A percentile compares a stretch with the other conserved stretches of the same genome.
Conservation (phyloP, 1,140 invertebrate genomes). For the Atta texana region DNA sequence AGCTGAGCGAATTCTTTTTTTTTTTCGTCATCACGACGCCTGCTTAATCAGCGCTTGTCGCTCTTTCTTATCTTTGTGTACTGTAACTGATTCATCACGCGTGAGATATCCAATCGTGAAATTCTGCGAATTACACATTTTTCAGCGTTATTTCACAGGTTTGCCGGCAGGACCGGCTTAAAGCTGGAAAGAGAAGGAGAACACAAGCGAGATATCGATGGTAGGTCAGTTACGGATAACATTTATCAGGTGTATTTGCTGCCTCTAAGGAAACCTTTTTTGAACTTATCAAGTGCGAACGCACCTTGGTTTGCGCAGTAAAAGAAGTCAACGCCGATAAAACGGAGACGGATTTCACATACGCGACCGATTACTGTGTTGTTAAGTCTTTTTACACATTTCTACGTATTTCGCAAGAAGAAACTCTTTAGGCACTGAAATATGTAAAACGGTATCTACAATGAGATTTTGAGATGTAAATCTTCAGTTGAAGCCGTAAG, state of each 20-base stretch:
- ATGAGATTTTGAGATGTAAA: too few species aligned
- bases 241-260: conserved; percentile 29
- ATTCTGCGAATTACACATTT: conserved; percentile 30
- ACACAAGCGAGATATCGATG: conserved; percentile 20
- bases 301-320: conserved; percentile 38
- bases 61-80: conserved; percentile 43
- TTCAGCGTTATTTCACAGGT: neutral
- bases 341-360: conserved; percentile 2
- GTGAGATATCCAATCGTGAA: conserved; percentile 16
- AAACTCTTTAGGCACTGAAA: neutral
- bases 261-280: neutral
- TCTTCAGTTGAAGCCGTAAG: too few species aligned
- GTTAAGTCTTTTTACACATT: neutral
- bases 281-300: conserved; percentile 21
- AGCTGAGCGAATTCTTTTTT: conserved; percentile 25
- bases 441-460: neutral
- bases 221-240: conserved; percentile 59
- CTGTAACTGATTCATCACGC: conserved; percentile 35
- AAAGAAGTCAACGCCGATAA: conserved; percentile 42
- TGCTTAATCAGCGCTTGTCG: conserved; percentile 49
- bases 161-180: neutral
- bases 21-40: conserved; percentile 24
- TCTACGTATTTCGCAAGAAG: neutral
- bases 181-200: neutral
- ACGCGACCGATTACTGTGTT: neutral